Evolutionary conservation across 92 coral and sea anemone genomes (phyloP), one percentile per base, ranked within the genome.

Genomic region (Bergia puertoricense): DNA sequence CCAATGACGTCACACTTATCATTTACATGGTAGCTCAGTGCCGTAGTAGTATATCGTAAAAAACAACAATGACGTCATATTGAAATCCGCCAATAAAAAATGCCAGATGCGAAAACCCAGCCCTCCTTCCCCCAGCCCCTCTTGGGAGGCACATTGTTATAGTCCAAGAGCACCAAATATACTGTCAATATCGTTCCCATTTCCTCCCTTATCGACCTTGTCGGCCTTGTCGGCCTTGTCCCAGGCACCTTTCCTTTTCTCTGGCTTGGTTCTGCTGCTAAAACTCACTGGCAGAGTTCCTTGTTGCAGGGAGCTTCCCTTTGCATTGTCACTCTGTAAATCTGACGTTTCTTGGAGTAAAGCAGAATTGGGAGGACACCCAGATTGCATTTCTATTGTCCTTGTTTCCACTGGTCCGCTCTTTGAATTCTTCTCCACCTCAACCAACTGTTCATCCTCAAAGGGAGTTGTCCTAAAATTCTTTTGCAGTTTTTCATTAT

Each of bases 91-190:
- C 30, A 30, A 30, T 30, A 46, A 46, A 46, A 46, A 46, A 46
- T 54, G 11, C 59, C 15, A 54, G 59, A 54, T 72, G 7, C 76
- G 14, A 30, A 22, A 22, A 30, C 30, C 30, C 30, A 30, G 30
- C 30, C 36, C 36, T 9, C 36, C 74, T 23, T 41, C 20, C 77
- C 77, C 42, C 8, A 37, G 16, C 45, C 42, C 20, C 7, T 62
- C n/a, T 62, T 62, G n/a, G 30, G 50, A 16, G 20, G 7, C 50
- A 18, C 10, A 45, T 0, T 39, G 51, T 0, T 76, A 76, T n/a
- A 43, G 16, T 36, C 54, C 80, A 43, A 42, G 80, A n/a, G 54
- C 23, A n/a, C 51, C 80, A 76, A 76, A 76, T 76, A 76, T 76
- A 41, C 46, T 54, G 50, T 76, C 80, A 39, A 76, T 76, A 40